Evolutionary conservation across 2,888 invertebrate genomes (phyloP).

Genomic region (Diloba caeruleocephala): DNA sequence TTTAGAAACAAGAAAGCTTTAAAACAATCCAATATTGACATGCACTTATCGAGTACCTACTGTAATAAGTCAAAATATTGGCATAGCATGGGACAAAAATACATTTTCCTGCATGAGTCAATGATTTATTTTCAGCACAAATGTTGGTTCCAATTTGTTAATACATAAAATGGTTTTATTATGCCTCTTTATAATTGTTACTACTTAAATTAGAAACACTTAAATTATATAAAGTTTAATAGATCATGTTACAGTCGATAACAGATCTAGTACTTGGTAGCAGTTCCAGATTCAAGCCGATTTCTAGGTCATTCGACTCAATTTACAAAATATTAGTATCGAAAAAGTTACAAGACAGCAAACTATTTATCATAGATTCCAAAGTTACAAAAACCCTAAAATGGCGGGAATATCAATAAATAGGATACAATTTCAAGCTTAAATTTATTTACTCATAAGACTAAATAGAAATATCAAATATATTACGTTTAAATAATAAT

Average conservation of each 20-base stretch:
- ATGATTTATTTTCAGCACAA: not conserved
- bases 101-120: too few species aligned
- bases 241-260: conserved; percentile 46
- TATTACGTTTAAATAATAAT: conserved; percentile 3
- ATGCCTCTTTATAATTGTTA: conserved; percentile 77
- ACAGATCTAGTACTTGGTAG: conserved; percentile 24
- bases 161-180: conserved; percentile 59
- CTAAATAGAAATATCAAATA: not conserved
- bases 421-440: conserved; percentile 23
- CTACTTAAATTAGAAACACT: conserved; percentile 71
- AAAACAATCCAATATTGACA: not conserved
- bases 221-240: conserved; percentile 55
- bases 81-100: not conserved
- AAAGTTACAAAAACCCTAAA: conserved; percentile 16
- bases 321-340: too few species aligned
- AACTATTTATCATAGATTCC: conserved; percentile 13
- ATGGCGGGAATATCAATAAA: conserved; percentile 38
- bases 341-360: conserved; percentile 13
- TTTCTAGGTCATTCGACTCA: too few species aligned
- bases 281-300: too few species aligned
- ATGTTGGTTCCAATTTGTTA: conserved; percentile 20
- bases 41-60: not conserved
- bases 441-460: not conserved
- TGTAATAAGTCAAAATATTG: not conserved
- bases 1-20: not conserved